A percentile compares a stretch with the other conserved stretches of the same genome.
These are phyloP conservation scores for Euthynnus affinis DNA, from an alignment of 2,797 vertebrate species.

Conservation along the genomic window DNA sequence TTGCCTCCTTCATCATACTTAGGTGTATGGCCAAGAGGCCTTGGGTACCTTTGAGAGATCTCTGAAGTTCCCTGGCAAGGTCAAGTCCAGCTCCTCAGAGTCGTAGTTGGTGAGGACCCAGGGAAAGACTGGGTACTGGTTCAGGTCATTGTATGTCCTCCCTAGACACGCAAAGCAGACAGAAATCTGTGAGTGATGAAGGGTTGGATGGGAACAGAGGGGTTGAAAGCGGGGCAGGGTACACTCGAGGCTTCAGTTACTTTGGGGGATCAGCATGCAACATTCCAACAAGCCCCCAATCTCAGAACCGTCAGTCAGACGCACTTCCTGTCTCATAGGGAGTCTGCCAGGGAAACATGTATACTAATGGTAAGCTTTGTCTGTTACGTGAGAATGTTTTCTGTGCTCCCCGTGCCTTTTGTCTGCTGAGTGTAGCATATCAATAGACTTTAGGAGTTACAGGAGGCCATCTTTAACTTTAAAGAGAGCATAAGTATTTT, in stretches of 20 bases:
- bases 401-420: slow-evolving; percentile 45
- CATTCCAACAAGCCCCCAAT: slow-evolving; percentile 73
- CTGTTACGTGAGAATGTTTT: slow-evolving; percentile 55
- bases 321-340: slow-evolving; percentile 70
- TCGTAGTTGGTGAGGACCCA: slow-evolving; percentile 99
- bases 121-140: slow-evolving; percentile 97
- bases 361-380: slow-evolving; percentile 47
- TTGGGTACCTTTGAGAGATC: slow-evolving; percentile 97
- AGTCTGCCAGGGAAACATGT: slow-evolving; percentile 32
- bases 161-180: slow-evolving; percentile 83
- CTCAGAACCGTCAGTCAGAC: slow-evolving; percentile 71
- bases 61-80: slow-evolving; percentile 97
- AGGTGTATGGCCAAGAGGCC: slow-evolving; percentile 44
- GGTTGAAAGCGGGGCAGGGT: slow-evolving; percentile 61
- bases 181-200: slow-evolving; percentile 73
- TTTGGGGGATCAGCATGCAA: slow-evolving; percentile 74
- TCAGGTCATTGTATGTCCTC: slow-evolving; percentile 97
- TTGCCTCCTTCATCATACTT: slow-evolving; percentile 13
- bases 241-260: slow-evolving; percentile 73
- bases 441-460: slow-evolving; percentile 36
- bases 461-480: slow-evolving; percentile 49
- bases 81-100: slow-evolving; percentile 96
- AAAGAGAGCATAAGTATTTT: slow-evolving; percentile 43
- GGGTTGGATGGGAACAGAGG: slow-evolving; percentile 49
- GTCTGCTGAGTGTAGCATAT: slow-evolving; percentile 42